These are phyloP conservation scores for Hartigia nigra DNA, from an alignment of 2,888 invertebrate species.

Conservation along the genomic window DNA sequence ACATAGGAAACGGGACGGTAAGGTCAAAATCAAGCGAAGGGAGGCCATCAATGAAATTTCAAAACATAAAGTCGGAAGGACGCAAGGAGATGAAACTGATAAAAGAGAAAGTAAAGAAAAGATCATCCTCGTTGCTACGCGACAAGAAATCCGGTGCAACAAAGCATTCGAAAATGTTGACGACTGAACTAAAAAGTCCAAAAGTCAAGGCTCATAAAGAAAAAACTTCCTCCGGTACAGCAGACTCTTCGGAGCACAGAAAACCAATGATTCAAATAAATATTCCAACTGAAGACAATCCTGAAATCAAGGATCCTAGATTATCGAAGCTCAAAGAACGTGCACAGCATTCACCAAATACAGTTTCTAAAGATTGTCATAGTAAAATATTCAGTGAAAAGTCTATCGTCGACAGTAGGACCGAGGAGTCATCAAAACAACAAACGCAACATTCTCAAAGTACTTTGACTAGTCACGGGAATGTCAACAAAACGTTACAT, in stretches of 20 bases:
- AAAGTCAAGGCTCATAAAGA: background rate
- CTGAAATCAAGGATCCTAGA: background rate
- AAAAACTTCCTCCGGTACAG: background rate
- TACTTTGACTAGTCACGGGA: background rate
- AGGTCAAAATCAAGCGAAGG: background rate
- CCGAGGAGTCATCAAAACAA: background rate
- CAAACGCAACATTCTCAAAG: background rate
- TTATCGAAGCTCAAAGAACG: background rate
- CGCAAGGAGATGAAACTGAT: slow-evolving; percentile 52
- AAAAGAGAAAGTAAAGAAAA: slow-evolving; percentile 27
- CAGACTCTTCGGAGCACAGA: background rate
- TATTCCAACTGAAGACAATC: background rate
- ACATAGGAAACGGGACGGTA: background rate
- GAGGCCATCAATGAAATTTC: slow-evolving; percentile 34
- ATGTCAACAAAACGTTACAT: background rate
- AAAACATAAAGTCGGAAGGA: slow-evolving; percentile 55
- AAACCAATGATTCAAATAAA: background rate
- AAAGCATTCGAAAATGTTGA: background rate
- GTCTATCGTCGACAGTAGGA: background rate
- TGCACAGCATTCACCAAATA: background rate
- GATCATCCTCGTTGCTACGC: background rate
- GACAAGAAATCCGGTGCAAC: background rate
- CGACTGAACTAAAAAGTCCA: background rate
- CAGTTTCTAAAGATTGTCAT: background rate
- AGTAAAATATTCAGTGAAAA: background rate